Conservation (phyloP, 1,140 invertebrate species). For the Zaprionus ornatus region DNA sequence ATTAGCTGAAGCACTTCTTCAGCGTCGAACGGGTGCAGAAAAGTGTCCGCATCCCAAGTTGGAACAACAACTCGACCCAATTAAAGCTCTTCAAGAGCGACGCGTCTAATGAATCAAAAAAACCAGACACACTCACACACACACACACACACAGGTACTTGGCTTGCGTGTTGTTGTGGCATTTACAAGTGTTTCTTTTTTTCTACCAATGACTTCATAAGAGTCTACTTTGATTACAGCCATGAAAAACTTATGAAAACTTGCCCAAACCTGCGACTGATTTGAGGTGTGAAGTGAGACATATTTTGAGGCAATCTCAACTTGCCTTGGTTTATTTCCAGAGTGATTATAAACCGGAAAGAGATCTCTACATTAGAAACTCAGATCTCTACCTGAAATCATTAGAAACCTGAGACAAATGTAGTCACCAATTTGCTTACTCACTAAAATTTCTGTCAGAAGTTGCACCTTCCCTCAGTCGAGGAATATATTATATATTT, state of each 20-base stretch:
- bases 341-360: background rate
- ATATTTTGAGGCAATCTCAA: background rate
- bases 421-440: background rate
- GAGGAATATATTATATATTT: background rate
- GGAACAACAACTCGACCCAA: slow-evolving; percentile 58
- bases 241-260: background rate
- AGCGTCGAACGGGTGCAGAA: slow-evolving; percentile 39
- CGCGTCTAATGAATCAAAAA: slow-evolving; percentile 34
- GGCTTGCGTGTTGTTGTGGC: slow-evolving; percentile 25
- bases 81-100: slow-evolving; percentile 44
- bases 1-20: slow-evolving; percentile 51
- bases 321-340: background rate
- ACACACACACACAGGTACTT: background rate
- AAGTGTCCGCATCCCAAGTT: slow-evolving; percentile 33
- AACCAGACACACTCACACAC: slow-evolving; percentile 27
- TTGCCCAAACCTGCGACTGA: background rate
- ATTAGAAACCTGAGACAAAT: background rate
- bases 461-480: background rate
- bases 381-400: background rate
- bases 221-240: slow-evolving; percentile 24
- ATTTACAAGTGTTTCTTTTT: slow-evolving; percentile 37
- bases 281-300: background rate
- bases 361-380: background rate
- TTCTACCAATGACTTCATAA: slow-evolving; percentile 39
- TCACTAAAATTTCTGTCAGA: background rate